These are phyloP conservation scores for Malurus melanocephalus DNA, from an alignment of 2,113 vertebrate species.

Conservation along the genomic window DNA sequence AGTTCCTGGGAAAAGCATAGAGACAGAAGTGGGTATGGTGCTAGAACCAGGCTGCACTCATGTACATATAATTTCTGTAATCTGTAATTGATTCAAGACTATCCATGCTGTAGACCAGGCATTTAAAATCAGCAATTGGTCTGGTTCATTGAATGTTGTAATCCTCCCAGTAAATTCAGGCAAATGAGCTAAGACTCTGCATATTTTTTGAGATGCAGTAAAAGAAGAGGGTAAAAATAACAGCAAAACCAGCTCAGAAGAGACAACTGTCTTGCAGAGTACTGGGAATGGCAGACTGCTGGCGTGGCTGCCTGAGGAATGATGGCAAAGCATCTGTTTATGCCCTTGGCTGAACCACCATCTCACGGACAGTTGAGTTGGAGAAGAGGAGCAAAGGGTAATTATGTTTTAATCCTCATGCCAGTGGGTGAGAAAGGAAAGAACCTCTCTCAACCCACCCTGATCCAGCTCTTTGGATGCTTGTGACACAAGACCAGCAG, in stretches of 20 bases:
- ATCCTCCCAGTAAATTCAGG: not conserved
- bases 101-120: not conserved
- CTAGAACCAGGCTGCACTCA: not conserved
- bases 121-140: not conserved
- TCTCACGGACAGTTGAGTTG: not conserved
- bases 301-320: not conserved
- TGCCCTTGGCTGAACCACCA: not conserved
- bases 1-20: not conserved
- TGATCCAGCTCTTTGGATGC: not conserved
- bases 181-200: not conserved
- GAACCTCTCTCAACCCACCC: not conserved
- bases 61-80: not conserved
- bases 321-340: not conserved
- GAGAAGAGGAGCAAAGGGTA: not conserved
- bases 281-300: not conserved
- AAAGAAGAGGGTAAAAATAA: not conserved
- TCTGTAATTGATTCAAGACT: not conserved
- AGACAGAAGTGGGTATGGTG: not conserved
- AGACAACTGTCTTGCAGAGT: not conserved
- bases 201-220: not conserved
- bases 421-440: not conserved
- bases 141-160: not conserved
- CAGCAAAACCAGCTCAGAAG: not conserved
- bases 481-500: not conserved
- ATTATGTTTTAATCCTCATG: not conserved